These are phyloP conservation scores for Hippoglossus hippoglossus DNA, from an alignment of 2,797 vertebrate genomes.

Conservation along the genomic window DNA sequence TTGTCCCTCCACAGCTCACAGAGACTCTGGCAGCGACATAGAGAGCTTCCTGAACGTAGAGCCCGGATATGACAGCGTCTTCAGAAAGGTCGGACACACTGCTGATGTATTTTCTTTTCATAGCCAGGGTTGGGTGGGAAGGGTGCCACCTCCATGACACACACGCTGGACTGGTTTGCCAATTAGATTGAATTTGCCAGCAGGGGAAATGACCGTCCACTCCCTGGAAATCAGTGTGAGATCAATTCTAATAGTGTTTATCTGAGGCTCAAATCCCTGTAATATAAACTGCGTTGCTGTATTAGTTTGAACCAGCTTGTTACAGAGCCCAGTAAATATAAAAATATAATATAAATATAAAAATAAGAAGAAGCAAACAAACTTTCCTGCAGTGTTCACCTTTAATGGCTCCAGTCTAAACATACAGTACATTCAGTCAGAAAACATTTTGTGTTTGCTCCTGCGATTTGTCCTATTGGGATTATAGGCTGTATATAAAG, in stretches of 20 bases:
- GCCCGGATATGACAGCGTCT: conserved; percentile 86
- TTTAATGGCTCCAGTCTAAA: conserved; percentile 33
- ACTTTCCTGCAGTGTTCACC: conserved; percentile 6
- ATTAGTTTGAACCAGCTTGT: not conserved
- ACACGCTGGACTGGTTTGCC: not conserved
- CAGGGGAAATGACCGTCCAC: not conserved
- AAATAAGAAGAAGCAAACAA: not conserved
- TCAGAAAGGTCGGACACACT: conserved; percentile 87
- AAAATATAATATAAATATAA: conserved; percentile 2
- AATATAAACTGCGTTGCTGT: not conserved
- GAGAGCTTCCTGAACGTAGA: conserved; percentile 87
- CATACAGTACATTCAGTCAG: conserved; percentile 21
- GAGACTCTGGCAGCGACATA: conserved; percentile 87
- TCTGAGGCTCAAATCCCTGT: not conserved
- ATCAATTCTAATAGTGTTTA: not conserved
- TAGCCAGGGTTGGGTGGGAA: not conserved
- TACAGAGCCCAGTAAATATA: not conserved
- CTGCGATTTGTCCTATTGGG: conserved; percentile 36
- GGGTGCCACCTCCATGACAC: not conserved
- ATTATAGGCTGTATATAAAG: conserved; percentile 43
- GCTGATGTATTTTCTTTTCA: not conserved
- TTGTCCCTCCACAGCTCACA: conserved; percentile 76
- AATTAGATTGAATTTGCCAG: not conserved
- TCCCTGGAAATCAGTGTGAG: not conserved
- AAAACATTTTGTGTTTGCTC: conserved; percentile 35